Conservation (phyloP, 2,797 vertebrate species). For the Spheniscus humboldti region DNA sequence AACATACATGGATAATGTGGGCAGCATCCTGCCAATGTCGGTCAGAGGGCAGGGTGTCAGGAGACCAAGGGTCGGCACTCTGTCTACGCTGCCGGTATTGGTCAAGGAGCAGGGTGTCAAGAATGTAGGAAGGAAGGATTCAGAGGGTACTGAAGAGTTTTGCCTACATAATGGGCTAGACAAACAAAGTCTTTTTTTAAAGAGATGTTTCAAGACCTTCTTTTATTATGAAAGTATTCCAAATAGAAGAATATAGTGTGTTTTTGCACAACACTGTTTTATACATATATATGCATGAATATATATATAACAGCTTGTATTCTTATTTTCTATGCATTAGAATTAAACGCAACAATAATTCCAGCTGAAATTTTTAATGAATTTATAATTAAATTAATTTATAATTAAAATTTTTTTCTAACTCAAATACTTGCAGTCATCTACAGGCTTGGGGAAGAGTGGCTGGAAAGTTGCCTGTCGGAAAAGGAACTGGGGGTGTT, state of each 20-base stretch:
- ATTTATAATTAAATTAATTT: neutral
- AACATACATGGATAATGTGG: neutral
- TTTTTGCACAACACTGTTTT: neutral
- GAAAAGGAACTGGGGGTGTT: no score
- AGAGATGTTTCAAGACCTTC: neutral
- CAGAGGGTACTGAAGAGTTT: neutral
- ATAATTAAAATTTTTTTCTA: neutral
- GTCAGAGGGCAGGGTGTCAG: neutral
- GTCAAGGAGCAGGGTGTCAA: neutral
- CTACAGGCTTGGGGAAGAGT: no score
- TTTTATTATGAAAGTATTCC: neutral
- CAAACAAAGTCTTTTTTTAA: neutral
- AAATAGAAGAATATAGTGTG: neutral
- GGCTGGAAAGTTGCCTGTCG: no score
- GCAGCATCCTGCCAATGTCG: fast-evolving
- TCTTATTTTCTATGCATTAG: neutral
- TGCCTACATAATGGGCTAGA: neutral
- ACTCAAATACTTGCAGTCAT: neutral
- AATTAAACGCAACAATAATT: neutral
- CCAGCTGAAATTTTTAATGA: neutral
- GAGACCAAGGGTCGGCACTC: fast-evolving
- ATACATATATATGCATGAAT: no score
- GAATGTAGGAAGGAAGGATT: neutral
- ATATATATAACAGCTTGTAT: neutral
- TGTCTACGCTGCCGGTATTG: fast-evolving